Conservation (phyloP, 2,888 invertebrate species). For the Drosophila cognata region DNA sequence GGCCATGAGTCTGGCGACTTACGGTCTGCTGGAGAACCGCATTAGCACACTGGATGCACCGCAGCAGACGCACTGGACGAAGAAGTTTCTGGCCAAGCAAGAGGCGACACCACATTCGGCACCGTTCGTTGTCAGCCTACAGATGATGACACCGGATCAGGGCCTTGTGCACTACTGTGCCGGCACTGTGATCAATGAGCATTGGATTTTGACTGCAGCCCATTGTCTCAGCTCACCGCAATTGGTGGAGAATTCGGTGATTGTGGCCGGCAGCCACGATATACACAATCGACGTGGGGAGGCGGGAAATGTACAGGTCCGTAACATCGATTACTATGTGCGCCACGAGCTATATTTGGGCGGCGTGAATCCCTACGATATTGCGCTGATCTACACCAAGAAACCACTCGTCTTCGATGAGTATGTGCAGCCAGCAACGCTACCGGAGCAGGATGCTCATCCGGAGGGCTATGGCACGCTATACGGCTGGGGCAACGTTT, state of each 20-base stretch:
- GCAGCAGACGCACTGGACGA: conserved; percentile 72
- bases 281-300: conserved; percentile 73
- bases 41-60: conserved; percentile 65
- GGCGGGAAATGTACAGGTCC: conserved; percentile 70
- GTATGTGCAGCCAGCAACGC: conserved; percentile 77
- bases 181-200: conserved; percentile 82
- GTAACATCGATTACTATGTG: conserved; percentile 81
- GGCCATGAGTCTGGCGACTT: conserved; percentile 62
- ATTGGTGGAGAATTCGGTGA: conserved; percentile 75
- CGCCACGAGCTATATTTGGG: conserved; percentile 82
- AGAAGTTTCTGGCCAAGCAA: conserved; percentile 80
- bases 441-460: conserved; percentile 76
- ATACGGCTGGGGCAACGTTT: conserved; percentile 84
- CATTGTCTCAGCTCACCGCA: conserved; percentile 80
- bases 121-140: conserved; percentile 83
- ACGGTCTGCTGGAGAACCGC: conserved; percentile 74
- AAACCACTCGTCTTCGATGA: conserved; percentile 77
- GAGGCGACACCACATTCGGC: conserved; percentile 83
- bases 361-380: conserved; percentile 83
- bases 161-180: conserved; percentile 83
- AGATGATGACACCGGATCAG: conserved; percentile 75
- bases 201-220: conserved; percentile 84
- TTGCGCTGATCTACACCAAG: conserved; percentile 82
- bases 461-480: conserved; percentile 81
- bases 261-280: conserved; percentile 83